Percentiles rank a stretch among this genome's conserved stretches.
Evolutionary conservation across 2,797 vertebrate genomes (phyloP).

Genomic region (Loriculus beryllinus): DNA sequence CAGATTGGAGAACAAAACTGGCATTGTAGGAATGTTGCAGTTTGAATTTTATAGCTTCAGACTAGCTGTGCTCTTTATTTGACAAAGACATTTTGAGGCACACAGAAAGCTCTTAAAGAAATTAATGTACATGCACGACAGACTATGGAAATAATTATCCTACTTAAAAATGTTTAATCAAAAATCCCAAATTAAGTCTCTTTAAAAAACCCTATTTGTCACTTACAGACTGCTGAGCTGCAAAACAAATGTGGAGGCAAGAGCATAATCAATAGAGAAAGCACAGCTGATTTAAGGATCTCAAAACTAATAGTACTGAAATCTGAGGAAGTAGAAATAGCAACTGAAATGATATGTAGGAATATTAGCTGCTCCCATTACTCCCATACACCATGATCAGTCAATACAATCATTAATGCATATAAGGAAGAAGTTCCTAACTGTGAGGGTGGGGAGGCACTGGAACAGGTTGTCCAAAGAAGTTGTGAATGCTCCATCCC

Average conservation of each 20-base stretch:
- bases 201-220: not conserved
- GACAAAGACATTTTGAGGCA: not conserved
- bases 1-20: not conserved
- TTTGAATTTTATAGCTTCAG: not conserved
- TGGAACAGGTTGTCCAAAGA: not conserved
- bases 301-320: not conserved
- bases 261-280: not conserved
- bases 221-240: not conserved
- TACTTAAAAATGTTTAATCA: not conserved
- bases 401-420: rapidly evolving
- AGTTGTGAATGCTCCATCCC: not conserved
- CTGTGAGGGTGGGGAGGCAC: not conserved
- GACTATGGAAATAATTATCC: not conserved
- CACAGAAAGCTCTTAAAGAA: not conserved
- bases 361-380: not conserved
- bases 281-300: not conserved
- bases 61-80: not conserved
- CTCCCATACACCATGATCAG: not conserved
- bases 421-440: not conserved
- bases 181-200: not conserved
- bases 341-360: not conserved
- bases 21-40: not conserved
- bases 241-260: not conserved
- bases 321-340: not conserved
- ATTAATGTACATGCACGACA: not conserved